Conservation (phyloP, 2,888 invertebrate species). For the Drosophila cognata region DNA sequence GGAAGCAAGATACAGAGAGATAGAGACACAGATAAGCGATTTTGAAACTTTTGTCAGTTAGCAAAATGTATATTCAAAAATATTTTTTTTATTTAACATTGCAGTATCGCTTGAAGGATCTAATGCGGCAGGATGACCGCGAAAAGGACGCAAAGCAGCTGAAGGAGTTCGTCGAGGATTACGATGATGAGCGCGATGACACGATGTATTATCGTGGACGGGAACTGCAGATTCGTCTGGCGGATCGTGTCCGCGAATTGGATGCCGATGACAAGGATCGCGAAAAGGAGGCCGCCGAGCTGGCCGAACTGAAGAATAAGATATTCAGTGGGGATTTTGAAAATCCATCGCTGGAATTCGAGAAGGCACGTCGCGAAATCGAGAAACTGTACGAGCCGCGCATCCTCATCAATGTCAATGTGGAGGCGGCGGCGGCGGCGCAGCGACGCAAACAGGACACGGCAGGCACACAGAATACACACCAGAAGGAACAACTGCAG, state of each 20-base stretch:
- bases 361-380: slow-evolving; percentile 89
- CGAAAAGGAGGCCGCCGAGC: slow-evolving; percentile 94
- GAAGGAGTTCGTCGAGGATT: slow-evolving; percentile 99
- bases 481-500: slow-evolving; percentile 2
- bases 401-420: slow-evolving; percentile 89
- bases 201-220: slow-evolving; percentile 96
- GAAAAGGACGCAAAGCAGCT: slow-evolving; percentile 96
- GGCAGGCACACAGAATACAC: slow-evolving; percentile 31
- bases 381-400: slow-evolving; percentile 94
- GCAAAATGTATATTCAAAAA: neutral
- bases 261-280: slow-evolving; percentile 96
- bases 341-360: slow-evolving; percentile 89
- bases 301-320: slow-evolving; percentile 92
- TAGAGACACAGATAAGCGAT: neutral
- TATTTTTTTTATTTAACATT: slow-evolving; percentile 2
- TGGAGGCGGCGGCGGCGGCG: slow-evolving; percentile 87
- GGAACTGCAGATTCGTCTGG: slow-evolving; percentile 95
- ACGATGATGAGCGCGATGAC: slow-evolving; percentile 99
- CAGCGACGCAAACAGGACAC: slow-evolving; percentile 87
- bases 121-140: slow-evolving; percentile 93
- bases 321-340: slow-evolving; percentile 89
- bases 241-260: slow-evolving; percentile 96
- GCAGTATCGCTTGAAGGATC: slow-evolving; percentile 91
- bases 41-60: neutral
- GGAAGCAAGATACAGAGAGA: neutral